Percentiles rank a stretch among this genome's conserved stretches.
Evolutionary conservation across 2,113 vertebrate species (phyloP).

Genomic region (Ahaetulla prasina): DNA sequence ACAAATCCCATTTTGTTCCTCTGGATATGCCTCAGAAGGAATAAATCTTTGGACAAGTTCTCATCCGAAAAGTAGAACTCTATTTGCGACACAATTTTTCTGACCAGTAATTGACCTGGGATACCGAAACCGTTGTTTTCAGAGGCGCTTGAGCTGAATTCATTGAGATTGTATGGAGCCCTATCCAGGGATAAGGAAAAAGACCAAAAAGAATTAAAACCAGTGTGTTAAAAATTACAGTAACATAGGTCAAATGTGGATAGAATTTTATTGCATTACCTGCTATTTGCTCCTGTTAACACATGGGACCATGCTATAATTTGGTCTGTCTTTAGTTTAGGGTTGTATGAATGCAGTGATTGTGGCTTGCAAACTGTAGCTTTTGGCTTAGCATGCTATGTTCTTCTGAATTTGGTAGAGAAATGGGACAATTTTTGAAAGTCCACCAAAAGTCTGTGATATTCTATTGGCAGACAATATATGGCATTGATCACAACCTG

Average conservation of each 20-base stretch:
- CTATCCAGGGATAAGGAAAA: slow-evolving; percentile 26
- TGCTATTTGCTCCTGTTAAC: neutral
- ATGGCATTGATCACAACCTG: neutral
- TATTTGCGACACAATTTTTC: slow-evolving; percentile 67
- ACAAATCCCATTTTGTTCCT: slow-evolving; percentile 76
- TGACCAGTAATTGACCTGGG: slow-evolving; percentile 49
- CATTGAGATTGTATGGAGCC: neutral
- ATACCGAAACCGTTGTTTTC: slow-evolving; percentile 21
- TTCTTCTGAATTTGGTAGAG: neutral
- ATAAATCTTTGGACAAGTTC: slow-evolving; percentile 70
- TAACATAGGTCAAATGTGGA: neutral
- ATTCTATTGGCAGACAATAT: neutral
- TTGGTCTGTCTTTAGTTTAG: neutral
- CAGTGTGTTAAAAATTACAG: neutral
- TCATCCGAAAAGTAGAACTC: slow-evolving; percentile 74
- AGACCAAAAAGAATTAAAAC: neutral
- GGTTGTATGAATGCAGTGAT: neutral
- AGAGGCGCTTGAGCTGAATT: slow-evolving; percentile 41
- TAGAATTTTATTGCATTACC: neutral
- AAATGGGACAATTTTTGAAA: neutral
- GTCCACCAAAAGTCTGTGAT: neutral
- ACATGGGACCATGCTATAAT: neutral
- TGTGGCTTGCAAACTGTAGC: neutral
- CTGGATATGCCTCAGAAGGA: slow-evolving; percentile 74
- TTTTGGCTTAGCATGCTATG: neutral